Percentiles rank a stretch among this genome's conserved stretches.
These are phyloP conservation scores for Myrmecophaga tridactyla DNA, from an alignment of 2,113 vertebrate species.

Conservation along the genomic window DNA sequence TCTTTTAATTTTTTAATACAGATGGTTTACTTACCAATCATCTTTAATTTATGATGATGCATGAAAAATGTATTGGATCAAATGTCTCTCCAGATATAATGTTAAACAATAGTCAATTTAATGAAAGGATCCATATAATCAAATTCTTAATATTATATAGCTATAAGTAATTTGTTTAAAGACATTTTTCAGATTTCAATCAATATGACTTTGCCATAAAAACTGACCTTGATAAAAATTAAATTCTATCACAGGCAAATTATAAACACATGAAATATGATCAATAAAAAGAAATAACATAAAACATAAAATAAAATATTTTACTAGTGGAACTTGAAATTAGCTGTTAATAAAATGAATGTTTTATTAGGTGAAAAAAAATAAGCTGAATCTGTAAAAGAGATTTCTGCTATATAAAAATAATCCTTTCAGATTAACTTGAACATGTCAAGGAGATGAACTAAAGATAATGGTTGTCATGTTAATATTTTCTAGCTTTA, in stretches of 20 bases:
- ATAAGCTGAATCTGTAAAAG: neutral
- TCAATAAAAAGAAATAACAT: neutral
- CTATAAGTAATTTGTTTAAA: neutral
- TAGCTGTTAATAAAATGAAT: neutral
- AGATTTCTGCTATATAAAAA: neutral
- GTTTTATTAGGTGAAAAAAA: neutral
- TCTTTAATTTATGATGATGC: neutral
- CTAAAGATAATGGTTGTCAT: neutral
- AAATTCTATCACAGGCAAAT: neutral
- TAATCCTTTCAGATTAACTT: neutral
- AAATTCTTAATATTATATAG: neutral
- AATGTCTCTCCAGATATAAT: neutral
- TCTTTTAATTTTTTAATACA: neutral
- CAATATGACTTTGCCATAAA: neutral
- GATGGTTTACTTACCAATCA: neutral
- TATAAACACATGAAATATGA: neutral
- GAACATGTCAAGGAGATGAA: neutral
- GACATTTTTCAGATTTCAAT: neutral
- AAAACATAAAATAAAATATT: neutral
- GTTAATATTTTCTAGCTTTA: constrained; percentile 36
- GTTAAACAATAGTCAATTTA: neutral
- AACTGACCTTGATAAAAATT: neutral
- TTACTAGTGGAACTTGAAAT: neutral
- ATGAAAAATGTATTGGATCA: neutral
- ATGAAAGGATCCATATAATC: neutral